These are phyloP conservation scores for Atrichornis clamosus DNA, from an alignment of 2,113 vertebrate genomes.

Conservation along the genomic window DNA sequence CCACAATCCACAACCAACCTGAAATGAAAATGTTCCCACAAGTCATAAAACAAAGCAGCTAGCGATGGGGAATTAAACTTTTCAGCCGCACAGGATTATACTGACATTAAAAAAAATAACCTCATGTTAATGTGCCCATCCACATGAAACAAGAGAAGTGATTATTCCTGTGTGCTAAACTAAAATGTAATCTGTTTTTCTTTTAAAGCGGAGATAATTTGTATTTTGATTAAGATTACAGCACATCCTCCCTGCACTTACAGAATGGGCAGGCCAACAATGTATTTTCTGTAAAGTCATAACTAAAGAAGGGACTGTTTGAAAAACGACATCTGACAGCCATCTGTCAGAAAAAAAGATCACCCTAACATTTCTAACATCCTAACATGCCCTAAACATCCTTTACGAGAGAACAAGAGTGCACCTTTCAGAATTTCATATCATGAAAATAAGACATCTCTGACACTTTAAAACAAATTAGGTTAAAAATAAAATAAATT, in stretches of 20 bases:
- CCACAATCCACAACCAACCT: not conserved
- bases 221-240: not conserved
- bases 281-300: not conserved
- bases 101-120: not conserved
- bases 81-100: not conserved
- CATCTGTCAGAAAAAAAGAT: not conserved
- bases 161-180: not conserved
- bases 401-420: not conserved
- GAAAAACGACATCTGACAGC: not conserved
- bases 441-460: not conserved
- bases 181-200: not conserved
- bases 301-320: not conserved
- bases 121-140: rapidly evolving
- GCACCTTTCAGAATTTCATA: not conserved
- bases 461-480: not conserved
- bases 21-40: not conserved
- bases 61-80: not conserved
- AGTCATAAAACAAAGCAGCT: not conserved
- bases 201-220: not conserved
- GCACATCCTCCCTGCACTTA: not conserved
- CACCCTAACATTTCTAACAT: not conserved
- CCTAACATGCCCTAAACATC: not conserved
- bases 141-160: not conserved
- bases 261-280: not conserved
- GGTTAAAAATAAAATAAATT: not conserved